Base-by-base conservation (phyloP, 2,797 vertebrate genomes). In the Mustela erminea region DNA sequence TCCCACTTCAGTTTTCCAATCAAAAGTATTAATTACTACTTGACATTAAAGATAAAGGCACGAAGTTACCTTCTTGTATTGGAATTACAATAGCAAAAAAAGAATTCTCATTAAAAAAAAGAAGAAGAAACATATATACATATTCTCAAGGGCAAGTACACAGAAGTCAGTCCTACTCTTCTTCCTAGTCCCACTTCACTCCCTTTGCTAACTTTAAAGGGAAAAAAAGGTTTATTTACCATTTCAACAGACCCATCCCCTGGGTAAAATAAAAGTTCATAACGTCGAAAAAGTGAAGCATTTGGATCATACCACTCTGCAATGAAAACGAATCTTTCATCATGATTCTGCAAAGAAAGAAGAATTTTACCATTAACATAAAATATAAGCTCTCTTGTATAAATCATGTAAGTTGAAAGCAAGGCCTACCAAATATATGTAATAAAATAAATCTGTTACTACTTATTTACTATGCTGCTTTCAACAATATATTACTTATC, bases 211-310 rank as follows among this genome's bases (percentile, higher is more conserved):
- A 90, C 54, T 58, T 83, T 77, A 52, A 66, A 93, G 38, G 11
- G 85, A 90, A 82, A 20, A 72, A 77, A 77, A 90, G 2, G 1
- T 46, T 80, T 95, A 46, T 18, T 98, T 98, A 99, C 99, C 99
- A 99, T 99, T 98, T 99, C 99, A 96, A 99, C 99, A 1, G 99
- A 99, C 95, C 99, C 98, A 98, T 99, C 99, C 94, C 98, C 99
- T 29, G 99, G 99, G 96, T 99, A 99, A 99, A 98, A 99, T 70
- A 99, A 98, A 72, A 99, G 99, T 70, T 99, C 99, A 82, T 99
- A 99, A 85, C 99, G 99, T 23, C 99, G 99, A 70, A 99, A 98
- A 70, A 99, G 99, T 20, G 99, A 98, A 80, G 99, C 99, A 70
- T 98, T 99, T 8, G 99, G 98, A 98, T 99, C 99, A 70, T 99